A percentile compares a stretch with the other conserved stretches of the same genome.
phyloP scores from a whole-genome alignment of 2,113 vertebrate species.

The Orthochromis malagaraziensis region DNA sequence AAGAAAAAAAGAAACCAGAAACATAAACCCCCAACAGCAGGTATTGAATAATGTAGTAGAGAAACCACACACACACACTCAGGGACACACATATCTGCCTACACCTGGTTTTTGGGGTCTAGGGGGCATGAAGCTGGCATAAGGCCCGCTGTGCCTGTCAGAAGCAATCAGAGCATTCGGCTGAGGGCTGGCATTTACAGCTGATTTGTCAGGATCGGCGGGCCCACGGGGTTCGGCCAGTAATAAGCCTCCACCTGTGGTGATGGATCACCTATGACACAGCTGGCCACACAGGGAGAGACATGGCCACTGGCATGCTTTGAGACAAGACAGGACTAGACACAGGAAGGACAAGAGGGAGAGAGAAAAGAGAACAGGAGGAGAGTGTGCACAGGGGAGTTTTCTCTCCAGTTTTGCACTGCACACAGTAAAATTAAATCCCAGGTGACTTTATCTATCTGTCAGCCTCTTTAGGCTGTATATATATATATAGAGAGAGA shows the following conservation, averaged over 20 bases:
- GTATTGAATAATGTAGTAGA: constrained; percentile 47
- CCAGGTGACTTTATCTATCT: not conserved
- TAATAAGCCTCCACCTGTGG: constrained; percentile 68
- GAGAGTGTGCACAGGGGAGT: not conserved
- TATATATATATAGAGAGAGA: fast-evolving
- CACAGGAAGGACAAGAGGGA: constrained; percentile 6
- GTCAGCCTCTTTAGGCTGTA: not conserved
- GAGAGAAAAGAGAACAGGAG: not conserved
- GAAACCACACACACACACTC: not conserved
- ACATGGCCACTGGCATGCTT: constrained; percentile 55
- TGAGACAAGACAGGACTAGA: constrained; percentile 57
- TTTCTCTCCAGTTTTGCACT: not conserved
- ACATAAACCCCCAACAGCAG: constrained; percentile 39
- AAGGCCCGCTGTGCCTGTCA: constrained; percentile 66
- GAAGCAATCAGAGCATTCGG: constrained; percentile 54
- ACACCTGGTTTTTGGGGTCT: constrained; percentile 57
- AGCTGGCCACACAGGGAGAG: constrained; percentile 50
- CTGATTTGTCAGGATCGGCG: constrained; percentile 60
- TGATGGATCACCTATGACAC: constrained; percentile 74
- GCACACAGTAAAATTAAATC: not conserved
- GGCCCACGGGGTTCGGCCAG: constrained; percentile 55
- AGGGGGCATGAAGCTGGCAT: constrained; percentile 59
- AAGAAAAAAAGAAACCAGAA: constrained; percentile 11
- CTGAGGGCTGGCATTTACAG: constrained; percentile 67
- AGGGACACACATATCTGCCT: constrained; percentile 22